Percentiles rank a stretch among this genome's conserved stretches.
Conservation (phyloP, 2,888 invertebrate species). For the Clusia tigrina region DNA sequence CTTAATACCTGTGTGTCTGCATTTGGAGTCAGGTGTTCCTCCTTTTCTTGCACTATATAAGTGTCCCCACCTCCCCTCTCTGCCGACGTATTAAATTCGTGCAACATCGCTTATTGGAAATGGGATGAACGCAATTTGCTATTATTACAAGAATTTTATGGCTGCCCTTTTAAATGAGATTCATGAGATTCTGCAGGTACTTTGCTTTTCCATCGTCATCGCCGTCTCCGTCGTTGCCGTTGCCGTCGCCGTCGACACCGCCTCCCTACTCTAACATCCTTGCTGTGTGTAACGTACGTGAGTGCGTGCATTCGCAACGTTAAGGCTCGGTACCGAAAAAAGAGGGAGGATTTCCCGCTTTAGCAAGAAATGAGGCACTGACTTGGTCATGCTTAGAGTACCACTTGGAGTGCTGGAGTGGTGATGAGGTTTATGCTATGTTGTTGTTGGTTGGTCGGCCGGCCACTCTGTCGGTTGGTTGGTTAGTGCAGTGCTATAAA, state of each 20-base stretch:
- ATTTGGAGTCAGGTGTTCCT: no score
- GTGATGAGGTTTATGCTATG: constrained; percentile 21
- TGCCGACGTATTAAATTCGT: neutral
- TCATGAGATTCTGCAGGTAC: constrained; percentile 45
- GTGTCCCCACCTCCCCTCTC: no score
- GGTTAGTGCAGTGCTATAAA: constrained; percentile 47
- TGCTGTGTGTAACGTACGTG: neutral
- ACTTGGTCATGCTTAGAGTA: no score
- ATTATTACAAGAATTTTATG: constrained; percentile 52
- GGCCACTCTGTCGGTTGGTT: neutral
- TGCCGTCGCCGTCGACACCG: neutral
- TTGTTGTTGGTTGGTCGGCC: constrained; percentile 35
- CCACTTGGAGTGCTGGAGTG: neutral
- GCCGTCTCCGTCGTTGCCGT: neutral
- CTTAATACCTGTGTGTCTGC: no score
- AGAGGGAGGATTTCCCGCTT: constrained; percentile 31
- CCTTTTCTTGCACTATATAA: no score
- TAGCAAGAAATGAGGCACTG: neutral
- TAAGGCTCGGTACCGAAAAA: constrained; percentile 10
- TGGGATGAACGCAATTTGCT: constrained; percentile 53
- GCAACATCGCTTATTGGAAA: constrained; percentile 33
- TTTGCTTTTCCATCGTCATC: neutral
- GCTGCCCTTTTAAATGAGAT: constrained; percentile 50
- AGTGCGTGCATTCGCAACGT: neutral
- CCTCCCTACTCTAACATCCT: neutral